Evolutionary conservation across 2,888 invertebrate genomes (phyloP), one percentile per base, ranked within the genome.

Genomic region (Drosophila setosimentum): DNA sequence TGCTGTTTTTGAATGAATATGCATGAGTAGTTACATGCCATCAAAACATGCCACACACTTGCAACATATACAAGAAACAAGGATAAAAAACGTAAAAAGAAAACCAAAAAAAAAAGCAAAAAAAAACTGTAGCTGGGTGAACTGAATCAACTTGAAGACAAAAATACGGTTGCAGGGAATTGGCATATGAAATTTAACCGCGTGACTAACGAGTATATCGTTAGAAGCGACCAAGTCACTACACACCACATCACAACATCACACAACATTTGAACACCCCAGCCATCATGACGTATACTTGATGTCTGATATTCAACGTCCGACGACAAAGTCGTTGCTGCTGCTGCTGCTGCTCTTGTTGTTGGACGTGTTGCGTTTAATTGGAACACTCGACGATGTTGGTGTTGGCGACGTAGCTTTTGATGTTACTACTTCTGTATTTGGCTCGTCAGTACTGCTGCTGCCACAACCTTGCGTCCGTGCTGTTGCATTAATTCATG

Each of bases 291-390:
- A 73, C 84, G 84, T 78, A 88, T 87, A 84, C 85, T 84, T 89
- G 87, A 87, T 73, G 84, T 76, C 72, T 71, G 84, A 67, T 74
- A 85, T 73, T 76, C 51, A 42, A 27, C 35, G 58, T 65, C 35
- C 32, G 29, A n/a, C 54, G 32, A 10, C 16, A 16, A 45, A 45
- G 45, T 45, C 40, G 58, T 6, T 42, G 42, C 27, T 51, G 60
- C 27, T 65, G 78, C 32, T 11, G 32, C 32, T 32, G 37, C 35
- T 18, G 60, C 30, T 69, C 78, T 72, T 82, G 86, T 85, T 87
- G 81, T 80, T 89, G 85, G 86, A 87, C 90, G 90, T 85, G 90
- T 86, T 76, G 86, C 83, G 86, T 87, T 86, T 86, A 86, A 86
- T 86, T 86, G 90, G 90, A 88, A 78, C 88, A 89, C 90, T 86